Conservation (phyloP, 2,797 vertebrate species). For the Sebastes alutus region DNA sequence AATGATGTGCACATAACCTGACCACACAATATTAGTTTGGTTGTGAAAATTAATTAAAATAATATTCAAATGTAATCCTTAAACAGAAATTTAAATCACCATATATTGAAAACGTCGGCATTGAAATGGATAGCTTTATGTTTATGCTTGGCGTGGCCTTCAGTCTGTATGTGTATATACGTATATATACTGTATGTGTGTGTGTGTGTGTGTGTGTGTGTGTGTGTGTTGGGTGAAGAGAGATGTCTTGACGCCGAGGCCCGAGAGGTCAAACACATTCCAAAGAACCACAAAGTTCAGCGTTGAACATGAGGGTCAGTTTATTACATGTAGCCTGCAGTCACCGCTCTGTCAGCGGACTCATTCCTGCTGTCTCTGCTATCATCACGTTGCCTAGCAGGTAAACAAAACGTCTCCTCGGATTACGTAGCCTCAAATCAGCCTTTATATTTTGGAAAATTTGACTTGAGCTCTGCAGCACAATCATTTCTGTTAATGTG, state of each 20-base stretch:
- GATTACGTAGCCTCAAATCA: conserved; percentile 17
- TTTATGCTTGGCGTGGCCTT: conserved; percentile 29
- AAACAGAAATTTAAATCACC: neutral
- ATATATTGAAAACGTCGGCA: neutral
- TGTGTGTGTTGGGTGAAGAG: conserved; percentile 16
- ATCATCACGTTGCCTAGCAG: conserved; percentile 33
- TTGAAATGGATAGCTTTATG: conserved; percentile 16
- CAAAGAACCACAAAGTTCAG: conserved; percentile 62
- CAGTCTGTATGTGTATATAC: neutral
- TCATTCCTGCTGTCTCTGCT: conserved; percentile 51
- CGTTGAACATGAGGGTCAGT: conserved; percentile 65
- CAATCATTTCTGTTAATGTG: neutral
- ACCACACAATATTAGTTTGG: neutral
- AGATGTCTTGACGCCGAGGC: conserved; percentile 34
- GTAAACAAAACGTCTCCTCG: conserved; percentile 40
- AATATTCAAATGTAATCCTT: neutral
- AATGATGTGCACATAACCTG: neutral
- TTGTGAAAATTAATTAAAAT: neutral
- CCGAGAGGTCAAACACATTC: conserved; percentile 69
- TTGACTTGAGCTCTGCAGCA: neutral
- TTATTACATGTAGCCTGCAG: conserved; percentile 59
- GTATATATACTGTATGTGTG: neutral
- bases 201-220: conserved; percentile 8
- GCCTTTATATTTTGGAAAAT: neutral
- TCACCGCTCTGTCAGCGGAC: conserved; percentile 42